phyloP scores from a whole-genome alignment of 1,140 invertebrate species.

The Procambarus clarkii region DNA sequence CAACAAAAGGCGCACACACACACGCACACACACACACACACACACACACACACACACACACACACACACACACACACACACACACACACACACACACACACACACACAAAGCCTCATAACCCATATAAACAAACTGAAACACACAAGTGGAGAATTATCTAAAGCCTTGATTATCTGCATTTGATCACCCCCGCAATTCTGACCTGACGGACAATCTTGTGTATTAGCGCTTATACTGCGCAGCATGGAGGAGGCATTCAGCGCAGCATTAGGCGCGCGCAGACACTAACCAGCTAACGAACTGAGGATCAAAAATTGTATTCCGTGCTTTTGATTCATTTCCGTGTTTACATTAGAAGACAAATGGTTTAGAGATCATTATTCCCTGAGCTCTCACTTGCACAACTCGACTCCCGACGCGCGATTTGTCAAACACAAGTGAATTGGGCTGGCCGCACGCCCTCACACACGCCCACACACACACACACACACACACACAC shows the following conservation, averaged over 20 bases:
- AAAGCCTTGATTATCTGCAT: too few relatives aligned
- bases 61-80: not conserved
- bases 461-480: not conserved
- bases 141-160: too few relatives aligned
- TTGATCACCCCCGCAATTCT: too few relatives aligned
- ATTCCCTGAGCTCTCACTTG: constrained; percentile 2
- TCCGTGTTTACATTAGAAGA: constrained; percentile 13
- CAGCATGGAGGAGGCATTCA: too few relatives aligned
- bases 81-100: not conserved
- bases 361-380: constrained; percentile 7
- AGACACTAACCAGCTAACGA: too few relatives aligned
- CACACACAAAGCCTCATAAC: not conserved
- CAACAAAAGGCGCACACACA: not conserved
- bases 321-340: not conserved
- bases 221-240: too few relatives aligned
- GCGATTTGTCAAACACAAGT: not conserved
- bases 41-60: not conserved
- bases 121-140: too few relatives aligned
- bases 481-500: constrained; percentile 10
- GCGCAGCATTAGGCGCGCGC: too few relatives aligned
- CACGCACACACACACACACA: not conserved
- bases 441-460: too few relatives aligned
- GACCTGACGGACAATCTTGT: too few relatives aligned
- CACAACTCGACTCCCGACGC: not conserved
- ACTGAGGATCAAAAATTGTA: not conserved